Evolutionary conservation across 2,797 vertebrate genomes (phyloP).

Genomic region (Lates japonicus): DNA sequence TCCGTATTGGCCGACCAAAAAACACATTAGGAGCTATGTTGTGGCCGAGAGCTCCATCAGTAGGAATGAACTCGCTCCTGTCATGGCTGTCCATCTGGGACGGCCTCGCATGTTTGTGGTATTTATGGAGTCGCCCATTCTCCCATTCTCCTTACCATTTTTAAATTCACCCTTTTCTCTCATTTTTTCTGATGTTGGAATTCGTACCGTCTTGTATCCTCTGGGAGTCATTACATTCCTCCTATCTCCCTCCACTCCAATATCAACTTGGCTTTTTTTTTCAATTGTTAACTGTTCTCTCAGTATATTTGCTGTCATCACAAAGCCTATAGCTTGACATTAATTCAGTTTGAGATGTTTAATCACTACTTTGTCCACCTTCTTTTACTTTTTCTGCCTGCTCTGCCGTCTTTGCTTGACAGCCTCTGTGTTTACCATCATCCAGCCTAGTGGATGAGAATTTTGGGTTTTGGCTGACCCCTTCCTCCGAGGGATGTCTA

Average conservation of each 20-base stretch:
- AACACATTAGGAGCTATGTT: slow-evolving; percentile 56
- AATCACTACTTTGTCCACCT: slow-evolving; percentile 10
- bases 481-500: slow-evolving; percentile 51
- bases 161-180: slow-evolving; percentile 33
- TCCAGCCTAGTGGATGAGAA: slow-evolving; percentile 38
- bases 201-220: slow-evolving; percentile 38
- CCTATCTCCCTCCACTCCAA: slow-evolving; percentile 39
- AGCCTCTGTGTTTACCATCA: slow-evolving; percentile 48
- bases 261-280: slow-evolving; percentile 36
- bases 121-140: slow-evolving; percentile 61
- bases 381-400: slow-evolving; percentile 2
- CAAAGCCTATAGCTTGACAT: slow-evolving; percentile 33
- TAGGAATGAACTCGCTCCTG: slow-evolving; percentile 61
- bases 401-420: slow-evolving; percentile 18
- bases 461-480: slow-evolving; percentile 62
- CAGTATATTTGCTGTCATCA: slow-evolving; percentile 22
- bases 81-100: slow-evolving; percentile 34
- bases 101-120: slow-evolving; percentile 67
- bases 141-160: slow-evolving; percentile 32
- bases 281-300: not conserved
- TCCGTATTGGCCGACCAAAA: slow-evolving; percentile 36
- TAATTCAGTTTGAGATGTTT: slow-evolving; percentile 27
- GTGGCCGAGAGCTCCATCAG: slow-evolving; percentile 56
- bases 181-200: slow-evolving; percentile 54
- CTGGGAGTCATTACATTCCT: slow-evolving; percentile 68